A percentile compares a stretch with the other conserved stretches of the same genome.
phyloP scores from a whole-genome alignment of 2,797 vertebrate genomes.

The Siniperca obscura region DNA sequence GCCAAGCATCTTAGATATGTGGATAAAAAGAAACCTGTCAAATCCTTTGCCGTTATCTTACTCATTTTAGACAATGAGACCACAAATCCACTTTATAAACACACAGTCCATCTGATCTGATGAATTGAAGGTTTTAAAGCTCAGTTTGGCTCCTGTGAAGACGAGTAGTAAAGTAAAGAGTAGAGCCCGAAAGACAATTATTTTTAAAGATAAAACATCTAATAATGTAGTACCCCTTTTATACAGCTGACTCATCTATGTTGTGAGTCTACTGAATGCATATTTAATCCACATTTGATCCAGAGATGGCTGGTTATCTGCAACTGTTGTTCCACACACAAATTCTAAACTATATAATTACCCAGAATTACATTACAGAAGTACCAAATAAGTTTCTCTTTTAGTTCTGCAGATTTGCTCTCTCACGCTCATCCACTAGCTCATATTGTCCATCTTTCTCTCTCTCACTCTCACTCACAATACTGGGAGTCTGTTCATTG shows the following conservation, averaged over 20 bases:
- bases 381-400: not conserved
- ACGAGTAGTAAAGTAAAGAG: constrained; percentile 75
- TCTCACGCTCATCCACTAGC: not conserved
- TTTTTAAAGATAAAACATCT: constrained; percentile 74
- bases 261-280: not conserved
- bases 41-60: not conserved
- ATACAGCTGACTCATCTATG: not conserved
- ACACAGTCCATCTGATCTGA: not conserved
- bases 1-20: not conserved
- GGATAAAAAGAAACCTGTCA: not conserved
- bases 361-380: not conserved
- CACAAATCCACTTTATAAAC: constrained; percentile 7
- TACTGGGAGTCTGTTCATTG: too few species aligned
- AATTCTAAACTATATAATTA: not conserved
- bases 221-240: not conserved
- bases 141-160: constrained; percentile 59
- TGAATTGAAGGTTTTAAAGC: not conserved
- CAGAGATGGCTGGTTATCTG: not conserved
- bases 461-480: too few species aligned
- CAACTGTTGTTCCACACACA: not conserved
- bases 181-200: constrained; percentile 71
- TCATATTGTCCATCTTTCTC: not conserved
- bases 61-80: not conserved
- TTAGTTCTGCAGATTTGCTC: not conserved
- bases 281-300: not conserved